A percentile compares a stretch with the other conserved stretches of the same genome.
These are phyloP conservation scores for Pachydiplax longipennis DNA, from an alignment of 2,888 invertebrate species.

Conservation along the genomic window DNA sequence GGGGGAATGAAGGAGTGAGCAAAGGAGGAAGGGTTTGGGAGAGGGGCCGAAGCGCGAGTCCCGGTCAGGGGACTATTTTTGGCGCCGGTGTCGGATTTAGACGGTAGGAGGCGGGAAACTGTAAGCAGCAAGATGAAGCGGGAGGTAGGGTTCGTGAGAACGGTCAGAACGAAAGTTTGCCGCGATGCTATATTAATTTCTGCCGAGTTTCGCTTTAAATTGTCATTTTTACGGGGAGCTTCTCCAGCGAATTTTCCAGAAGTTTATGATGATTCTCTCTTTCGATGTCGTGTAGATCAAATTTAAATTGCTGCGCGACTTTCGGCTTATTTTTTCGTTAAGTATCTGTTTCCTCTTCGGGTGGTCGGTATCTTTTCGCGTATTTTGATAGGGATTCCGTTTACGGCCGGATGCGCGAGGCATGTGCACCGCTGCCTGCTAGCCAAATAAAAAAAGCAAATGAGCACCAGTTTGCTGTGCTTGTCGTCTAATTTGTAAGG, in stretches of 20 bases:
- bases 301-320: background rate
- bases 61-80: conserved; percentile 43
- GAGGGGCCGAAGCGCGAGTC: background rate
- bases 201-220: background rate
- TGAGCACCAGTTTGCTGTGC: background rate
- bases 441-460: background rate
- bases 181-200: background rate
- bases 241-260: no score
- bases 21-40: background rate
- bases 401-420: background rate
- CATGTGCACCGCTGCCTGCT: background rate
- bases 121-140: background rate
- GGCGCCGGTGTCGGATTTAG: conserved; percentile 44
- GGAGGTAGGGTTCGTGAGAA: background rate
- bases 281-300: no score
- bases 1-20: background rate
- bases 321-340: background rate
- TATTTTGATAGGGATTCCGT: background rate
- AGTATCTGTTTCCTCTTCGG: background rate
- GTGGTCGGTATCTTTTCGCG: background rate
- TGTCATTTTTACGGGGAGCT: no score
- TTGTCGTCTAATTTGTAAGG: background rate
- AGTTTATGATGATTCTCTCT: no score
- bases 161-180: background rate
- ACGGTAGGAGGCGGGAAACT: conserved; percentile 43